phyloP scores from a whole-genome alignment of 1,140 invertebrate species.

The Drosophila willistoni region DNA sequence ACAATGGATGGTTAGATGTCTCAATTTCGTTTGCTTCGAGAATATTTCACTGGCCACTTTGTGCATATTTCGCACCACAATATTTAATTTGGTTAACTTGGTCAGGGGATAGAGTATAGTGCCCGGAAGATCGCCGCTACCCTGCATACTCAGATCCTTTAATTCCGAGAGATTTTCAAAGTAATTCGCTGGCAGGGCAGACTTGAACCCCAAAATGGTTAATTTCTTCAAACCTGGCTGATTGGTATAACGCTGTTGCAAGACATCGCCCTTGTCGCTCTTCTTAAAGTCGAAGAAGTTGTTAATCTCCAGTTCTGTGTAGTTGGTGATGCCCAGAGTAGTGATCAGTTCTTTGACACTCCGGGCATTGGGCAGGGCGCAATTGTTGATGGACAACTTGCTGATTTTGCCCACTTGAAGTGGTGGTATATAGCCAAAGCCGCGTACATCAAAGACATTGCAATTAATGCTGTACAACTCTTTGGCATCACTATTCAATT shows the following conservation, averaged over 20 bases:
- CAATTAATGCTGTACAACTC: constrained; percentile 55
- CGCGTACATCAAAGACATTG: constrained; percentile 60
- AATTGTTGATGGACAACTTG: constrained; percentile 50
- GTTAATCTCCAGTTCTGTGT: constrained; percentile 54
- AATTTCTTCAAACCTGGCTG: constrained; percentile 51
- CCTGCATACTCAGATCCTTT: constrained; percentile 49
- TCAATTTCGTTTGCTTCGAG: constrained; percentile 51
- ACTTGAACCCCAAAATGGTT: constrained; percentile 54
- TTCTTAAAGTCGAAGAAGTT: constrained; percentile 66
- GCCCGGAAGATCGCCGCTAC: constrained; percentile 55
- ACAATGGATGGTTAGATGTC: constrained; percentile 56
- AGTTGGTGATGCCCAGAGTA: constrained; percentile 59
- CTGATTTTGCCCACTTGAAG: constrained; percentile 53
- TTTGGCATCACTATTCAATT: constrained; percentile 46
- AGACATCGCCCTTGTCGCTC: constrained; percentile 49
- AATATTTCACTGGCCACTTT: constrained; percentile 65
- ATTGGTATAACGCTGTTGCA: constrained; percentile 61
- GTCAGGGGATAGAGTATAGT: constrained; percentile 49
- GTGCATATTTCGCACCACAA: constrained; percentile 57
- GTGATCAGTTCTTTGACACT: constrained; percentile 49
- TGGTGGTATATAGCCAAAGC: constrained; percentile 57
- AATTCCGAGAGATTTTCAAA: constrained; percentile 52
- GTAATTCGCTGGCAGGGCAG: constrained; percentile 46
- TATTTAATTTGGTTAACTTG: constrained; percentile 46
- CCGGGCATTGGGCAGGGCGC: constrained; percentile 54